phyloP scores from a whole-genome alignment of 2,113 vertebrate genomes.

The Triplophysa siluroides region DNA sequence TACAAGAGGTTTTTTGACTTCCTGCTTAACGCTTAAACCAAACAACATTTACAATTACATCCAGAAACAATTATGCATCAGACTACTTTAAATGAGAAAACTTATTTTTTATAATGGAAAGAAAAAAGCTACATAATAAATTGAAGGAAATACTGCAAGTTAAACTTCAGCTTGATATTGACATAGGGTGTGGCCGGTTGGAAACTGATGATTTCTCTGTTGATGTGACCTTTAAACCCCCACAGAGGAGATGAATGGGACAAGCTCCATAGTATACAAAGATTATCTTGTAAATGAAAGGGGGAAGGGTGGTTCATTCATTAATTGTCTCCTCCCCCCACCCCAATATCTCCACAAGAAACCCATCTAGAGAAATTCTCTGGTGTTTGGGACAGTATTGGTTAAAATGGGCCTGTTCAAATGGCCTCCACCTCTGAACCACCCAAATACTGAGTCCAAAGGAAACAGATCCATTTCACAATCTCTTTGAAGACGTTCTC shows the following conservation, averaged over 20 bases:
- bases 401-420: conserved; percentile 21
- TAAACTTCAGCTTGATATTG: conserved; percentile 28
- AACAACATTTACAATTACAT: conserved; percentile 37
- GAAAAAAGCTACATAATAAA: conserved; percentile 5
- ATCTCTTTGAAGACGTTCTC: conserved; percentile 25
- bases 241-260: background rate
- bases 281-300: conserved; percentile 30
- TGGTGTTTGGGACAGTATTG: background rate
- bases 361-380: conserved; percentile 39
- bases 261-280: background rate
- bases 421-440: background rate
- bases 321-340: conserved; percentile 57
- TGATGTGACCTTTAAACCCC: conserved; percentile 33
- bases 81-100: background rate
- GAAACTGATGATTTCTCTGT: conserved; percentile 13
- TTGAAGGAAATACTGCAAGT: background rate
- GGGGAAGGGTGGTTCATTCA: conserved; percentile 51
- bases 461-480: conserved; percentile 37
- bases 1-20: background rate
- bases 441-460: conserved; percentile 9
- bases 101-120: background rate
- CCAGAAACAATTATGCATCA: conserved; percentile 19
- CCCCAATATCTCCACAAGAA: conserved; percentile 16
- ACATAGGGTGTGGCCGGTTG: conserved; percentile 37
- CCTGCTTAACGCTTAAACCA: background rate